phyloP scores from a whole-genome alignment of 2,797 vertebrate genomes.

The Chloroceryle inda region DNA sequence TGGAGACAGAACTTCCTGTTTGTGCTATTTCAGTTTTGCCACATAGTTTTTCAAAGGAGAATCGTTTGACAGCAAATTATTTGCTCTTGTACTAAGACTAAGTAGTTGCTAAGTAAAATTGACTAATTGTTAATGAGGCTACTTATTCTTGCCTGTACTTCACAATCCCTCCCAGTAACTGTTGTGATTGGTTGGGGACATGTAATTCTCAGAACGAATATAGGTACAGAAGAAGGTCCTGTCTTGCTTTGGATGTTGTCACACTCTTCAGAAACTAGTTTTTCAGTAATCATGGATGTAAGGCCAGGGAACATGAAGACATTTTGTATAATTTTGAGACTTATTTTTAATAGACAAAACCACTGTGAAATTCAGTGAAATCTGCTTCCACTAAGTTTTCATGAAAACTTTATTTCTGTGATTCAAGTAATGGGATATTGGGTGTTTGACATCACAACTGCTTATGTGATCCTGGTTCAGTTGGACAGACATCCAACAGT shows the following conservation, averaged over 20 bases:
- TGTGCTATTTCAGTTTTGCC: not conserved
- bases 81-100: not conserved
- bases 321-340: not conserved
- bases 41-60: not conserved
- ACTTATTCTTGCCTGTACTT: not conserved
- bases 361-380: not conserved
- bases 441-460: not conserved
- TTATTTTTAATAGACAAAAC: not conserved
- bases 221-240: not conserved
- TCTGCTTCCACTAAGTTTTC: not conserved
- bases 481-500: not conserved
- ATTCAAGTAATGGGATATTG: not conserved
- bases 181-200: not conserved
- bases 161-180: not conserved
- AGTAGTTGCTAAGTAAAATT: not conserved
- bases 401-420: not conserved
- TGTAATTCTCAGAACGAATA: not conserved
- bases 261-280: not conserved
- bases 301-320: not conserved
- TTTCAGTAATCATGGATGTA: not conserved
- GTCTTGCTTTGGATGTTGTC: not conserved
- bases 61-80: not conserved
- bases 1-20: not conserved
- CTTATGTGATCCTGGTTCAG: not conserved
- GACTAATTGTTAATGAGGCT: not conserved